Base-by-base conservation (phyloP, 2,797 vertebrate genomes). In the Hipposideros larvatus region DNA sequence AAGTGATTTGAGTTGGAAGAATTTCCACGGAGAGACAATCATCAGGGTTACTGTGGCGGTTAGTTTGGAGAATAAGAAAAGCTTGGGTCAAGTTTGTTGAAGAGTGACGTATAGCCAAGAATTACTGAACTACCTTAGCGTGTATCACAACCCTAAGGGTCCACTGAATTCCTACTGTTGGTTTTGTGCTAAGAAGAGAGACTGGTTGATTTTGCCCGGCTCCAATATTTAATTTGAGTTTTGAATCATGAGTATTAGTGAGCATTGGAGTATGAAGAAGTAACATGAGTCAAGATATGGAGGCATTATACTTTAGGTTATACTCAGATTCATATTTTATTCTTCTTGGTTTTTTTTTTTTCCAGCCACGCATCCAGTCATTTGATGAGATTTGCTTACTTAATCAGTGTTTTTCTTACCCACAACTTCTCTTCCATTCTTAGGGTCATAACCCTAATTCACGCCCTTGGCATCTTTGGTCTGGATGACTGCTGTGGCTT, bases 41-140 rank as follows among this genome's bases (percentile, higher is more conserved):
- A 51, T 2, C 41, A 68, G 63, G 70, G 21, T 31, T n/a, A 66
- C 57, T 51, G 26, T 21, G 53, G 28, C 28, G 13, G 19, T 55
- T 87, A 66, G 18, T 89, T 80, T 87, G 53, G 61, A 78, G 59
- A 63, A n/a, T 68, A 46, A 80, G 65, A 66, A 66, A 93, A 57
- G 5, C 34, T 77, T 91, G 26, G 19, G 51, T 88, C 37, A 68
- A 48, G 19, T 87, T 94, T 75, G 31, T 53, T 91, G 83, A 86
- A 65, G 83, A 88, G 8, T 71, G 10, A 89, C 13, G 57, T 68
- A 53, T 2, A 61, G 61, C 9, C 14, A 73, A 89, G 61, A 91
- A 51, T 92, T 92, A 74, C 31, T 65, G 82, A 84, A 71, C 18
- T 43, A 26, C 51, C 26, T 80, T 61, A 77, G 75, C 65, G 41